Percentiles rank a stretch among this genome's conserved stretches.
Evolutionary conservation across 2,797 vertebrate species (phyloP).

Genomic region (Astyanax mexicanus): DNA sequence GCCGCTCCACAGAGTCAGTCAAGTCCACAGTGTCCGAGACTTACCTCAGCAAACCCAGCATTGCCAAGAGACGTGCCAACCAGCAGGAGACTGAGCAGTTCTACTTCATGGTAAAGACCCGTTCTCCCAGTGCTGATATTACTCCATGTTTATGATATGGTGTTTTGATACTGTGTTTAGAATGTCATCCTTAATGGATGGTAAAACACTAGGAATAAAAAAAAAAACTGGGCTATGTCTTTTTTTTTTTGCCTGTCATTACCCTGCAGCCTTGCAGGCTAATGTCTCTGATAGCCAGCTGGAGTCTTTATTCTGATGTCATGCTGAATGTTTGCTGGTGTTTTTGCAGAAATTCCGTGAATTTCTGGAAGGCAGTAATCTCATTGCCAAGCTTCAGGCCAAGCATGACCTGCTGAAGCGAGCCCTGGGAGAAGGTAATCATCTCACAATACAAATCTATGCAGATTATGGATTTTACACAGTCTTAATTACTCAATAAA

Average conservation of each 20-base stretch:
- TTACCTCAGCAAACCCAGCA: slow-evolving; percentile 97
- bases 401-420: slow-evolving; percentile 97
- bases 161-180: too few species aligned
- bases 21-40: slow-evolving; percentile 97
- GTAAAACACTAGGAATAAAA: neutral
- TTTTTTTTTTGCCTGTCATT: too few species aligned
- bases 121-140: neutral
- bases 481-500: too few species aligned
- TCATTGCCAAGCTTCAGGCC: slow-evolving; percentile 98
- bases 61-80: slow-evolving; percentile 96
- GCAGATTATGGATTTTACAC: neutral
- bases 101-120: slow-evolving; percentile 91
- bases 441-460: neutral
- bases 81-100: slow-evolving; percentile 99
- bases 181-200: neutral
- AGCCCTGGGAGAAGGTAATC: slow-evolving; percentile 91
- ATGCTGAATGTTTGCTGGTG: neutral
- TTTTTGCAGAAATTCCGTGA: slow-evolving; percentile 96
- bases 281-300: neutral
- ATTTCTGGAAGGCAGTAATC: slow-evolving; percentile 97
- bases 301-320: neutral
- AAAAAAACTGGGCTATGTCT: neutral
- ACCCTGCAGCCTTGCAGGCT: neutral
- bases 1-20: slow-evolving; percentile 96
- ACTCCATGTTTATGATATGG: neutral